Conservation (phyloP, 1,140 invertebrate species). For the Lepeophtheirus salmonis region DNA sequence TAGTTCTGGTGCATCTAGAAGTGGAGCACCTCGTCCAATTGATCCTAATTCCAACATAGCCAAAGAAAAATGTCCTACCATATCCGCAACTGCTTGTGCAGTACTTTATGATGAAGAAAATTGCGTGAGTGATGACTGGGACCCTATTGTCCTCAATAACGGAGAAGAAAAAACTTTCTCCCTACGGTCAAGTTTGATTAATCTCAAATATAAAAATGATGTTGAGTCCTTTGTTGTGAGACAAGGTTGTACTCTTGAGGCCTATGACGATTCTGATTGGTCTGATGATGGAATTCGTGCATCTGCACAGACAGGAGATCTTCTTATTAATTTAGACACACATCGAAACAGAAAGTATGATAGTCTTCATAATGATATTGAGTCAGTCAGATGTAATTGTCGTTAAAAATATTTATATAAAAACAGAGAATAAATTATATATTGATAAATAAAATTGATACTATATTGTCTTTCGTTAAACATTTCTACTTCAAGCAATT, state of each 20-base stretch:
- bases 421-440: no score
- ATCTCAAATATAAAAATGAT: neutral
- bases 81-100: neutral
- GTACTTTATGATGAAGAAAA: neutral
- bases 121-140: neutral
- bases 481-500: no score
- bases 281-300: neutral
- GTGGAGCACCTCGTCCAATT: neutral
- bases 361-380: neutral
- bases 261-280: neutral
- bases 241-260: neutral
- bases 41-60: neutral
- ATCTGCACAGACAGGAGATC: neutral
- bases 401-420: no score
- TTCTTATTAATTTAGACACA: neutral
- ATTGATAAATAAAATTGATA: no score
- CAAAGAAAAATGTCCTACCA: neutral
- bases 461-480: no score
- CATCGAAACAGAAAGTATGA: neutral
- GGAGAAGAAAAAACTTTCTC: neutral
- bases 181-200: neutral
- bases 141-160: neutral
- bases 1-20: neutral
- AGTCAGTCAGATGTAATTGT: neutral
- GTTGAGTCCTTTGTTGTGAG: neutral